These are phyloP conservation scores for Lasioglossum vierecki DNA, from an alignment of 2,888 invertebrate genomes.

Conservation along the genomic window DNA sequence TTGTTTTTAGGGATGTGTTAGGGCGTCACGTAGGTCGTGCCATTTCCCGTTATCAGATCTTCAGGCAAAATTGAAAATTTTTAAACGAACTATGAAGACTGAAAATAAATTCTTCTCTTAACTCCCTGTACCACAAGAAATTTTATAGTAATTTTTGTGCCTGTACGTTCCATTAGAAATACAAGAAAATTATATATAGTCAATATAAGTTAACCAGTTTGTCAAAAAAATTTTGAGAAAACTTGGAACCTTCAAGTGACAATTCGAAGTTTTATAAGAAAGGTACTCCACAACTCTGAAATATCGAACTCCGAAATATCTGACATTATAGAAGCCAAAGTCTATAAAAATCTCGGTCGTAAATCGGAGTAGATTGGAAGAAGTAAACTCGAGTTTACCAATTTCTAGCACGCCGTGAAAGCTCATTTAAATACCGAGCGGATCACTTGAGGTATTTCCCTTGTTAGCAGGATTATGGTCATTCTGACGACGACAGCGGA, in stretches of 20 bases:
- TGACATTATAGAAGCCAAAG: background rate
- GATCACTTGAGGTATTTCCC: background rate
- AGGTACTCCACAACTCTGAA: background rate
- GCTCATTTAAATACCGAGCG: background rate
- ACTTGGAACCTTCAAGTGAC: background rate
- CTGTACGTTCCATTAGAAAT: too few relatives aligned
- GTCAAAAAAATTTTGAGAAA: background rate
- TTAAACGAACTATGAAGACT: background rate
- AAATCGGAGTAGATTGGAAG: background rate
- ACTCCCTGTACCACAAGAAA: background rate
- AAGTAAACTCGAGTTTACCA: background rate
- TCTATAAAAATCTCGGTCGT: background rate
- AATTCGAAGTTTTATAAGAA: background rate
- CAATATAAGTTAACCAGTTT: too few relatives aligned
- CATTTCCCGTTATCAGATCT: background rate
- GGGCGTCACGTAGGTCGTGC: background rate
- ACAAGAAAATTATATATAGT: too few relatives aligned
- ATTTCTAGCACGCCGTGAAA: background rate
- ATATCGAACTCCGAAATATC: too few relatives aligned
- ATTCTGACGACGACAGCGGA: conserved; percentile 18
- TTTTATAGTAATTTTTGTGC: background rate
- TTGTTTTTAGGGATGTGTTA: background rate
- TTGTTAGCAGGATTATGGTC: background rate
- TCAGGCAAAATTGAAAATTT: background rate
- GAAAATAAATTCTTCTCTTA: background rate